Evolutionary conservation across 1,140 invertebrate species (phyloP).

Genomic region (Proales similis): DNA sequence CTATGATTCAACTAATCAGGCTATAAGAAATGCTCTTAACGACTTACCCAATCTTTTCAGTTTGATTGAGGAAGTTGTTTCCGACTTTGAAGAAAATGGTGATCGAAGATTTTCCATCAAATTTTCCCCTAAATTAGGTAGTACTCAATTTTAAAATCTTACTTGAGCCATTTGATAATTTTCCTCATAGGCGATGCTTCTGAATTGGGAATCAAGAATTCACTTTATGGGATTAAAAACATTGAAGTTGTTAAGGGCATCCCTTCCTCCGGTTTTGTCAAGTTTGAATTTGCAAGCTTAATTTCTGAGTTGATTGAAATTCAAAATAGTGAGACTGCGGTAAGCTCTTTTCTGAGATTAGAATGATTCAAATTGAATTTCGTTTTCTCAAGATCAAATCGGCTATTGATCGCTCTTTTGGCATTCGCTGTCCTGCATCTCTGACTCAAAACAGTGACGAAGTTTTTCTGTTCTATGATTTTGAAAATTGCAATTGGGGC

Average conservation of each 20-base stretch:
- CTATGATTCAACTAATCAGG: constrained; percentile 1
- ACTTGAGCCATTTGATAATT: neutral
- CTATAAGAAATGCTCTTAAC: neutral
- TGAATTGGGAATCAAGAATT: neutral
- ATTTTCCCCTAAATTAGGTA: constrained; percentile 11
- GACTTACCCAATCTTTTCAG: constrained; percentile 18
- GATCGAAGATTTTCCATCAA: neutral
- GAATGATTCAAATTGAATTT: neutral
- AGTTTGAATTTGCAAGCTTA: constrained; percentile 10
- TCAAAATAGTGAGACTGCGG: neutral
- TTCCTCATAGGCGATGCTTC: constrained; percentile 5
- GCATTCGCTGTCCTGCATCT: constrained; percentile 21
- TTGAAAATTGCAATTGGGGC: constrained; percentile 2
- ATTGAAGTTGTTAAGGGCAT: constrained; percentile 5
- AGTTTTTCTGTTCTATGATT: neutral
- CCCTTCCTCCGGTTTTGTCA: neutral
- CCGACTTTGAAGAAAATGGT: neutral
- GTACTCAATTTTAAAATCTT: neutral
- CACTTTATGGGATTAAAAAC: neutral
- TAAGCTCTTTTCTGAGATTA: neutral
- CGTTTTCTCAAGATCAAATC: neutral
- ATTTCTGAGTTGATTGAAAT: neutral
- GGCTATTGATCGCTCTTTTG: constrained; percentile 3
- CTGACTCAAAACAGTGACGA: neutral
- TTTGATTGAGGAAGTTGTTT: neutral